These are phyloP conservation scores for Nephrocerus scutellatus DNA, from an alignment of 2,888 invertebrate genomes.

Conservation along the genomic window DNA sequence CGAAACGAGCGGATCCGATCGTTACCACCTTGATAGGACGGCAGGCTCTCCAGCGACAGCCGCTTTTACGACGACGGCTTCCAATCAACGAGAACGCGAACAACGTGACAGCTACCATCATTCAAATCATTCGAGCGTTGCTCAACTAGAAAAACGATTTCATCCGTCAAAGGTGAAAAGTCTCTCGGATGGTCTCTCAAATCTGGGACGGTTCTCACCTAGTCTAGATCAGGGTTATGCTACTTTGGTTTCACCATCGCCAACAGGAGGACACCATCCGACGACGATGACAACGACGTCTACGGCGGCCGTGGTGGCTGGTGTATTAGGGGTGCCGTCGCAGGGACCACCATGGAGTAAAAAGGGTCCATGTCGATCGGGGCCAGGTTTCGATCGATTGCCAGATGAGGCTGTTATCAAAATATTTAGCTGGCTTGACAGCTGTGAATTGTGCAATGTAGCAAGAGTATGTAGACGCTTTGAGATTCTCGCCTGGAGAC, in stretches of 20 bases:
- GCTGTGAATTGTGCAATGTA: conserved; percentile 64
- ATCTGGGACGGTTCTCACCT: conserved; percentile 53
- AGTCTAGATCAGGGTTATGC: conserved; percentile 77
- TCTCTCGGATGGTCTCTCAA: conserved; percentile 44
- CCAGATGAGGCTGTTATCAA: conserved; percentile 62
- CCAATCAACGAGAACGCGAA: too few species aligned
- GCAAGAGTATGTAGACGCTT: conserved; percentile 70
- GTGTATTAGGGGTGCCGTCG: too few species aligned
- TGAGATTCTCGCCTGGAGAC: conserved; percentile 71
- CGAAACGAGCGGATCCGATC: conserved; percentile 47
- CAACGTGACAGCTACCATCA: conserved; percentile 28
- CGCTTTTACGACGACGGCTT: conserved; percentile 32
- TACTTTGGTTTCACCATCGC: conserved; percentile 60
- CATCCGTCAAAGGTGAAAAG: conserved; percentile 45
- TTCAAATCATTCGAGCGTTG: conserved; percentile 25
- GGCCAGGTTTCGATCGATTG: conserved; percentile 55
- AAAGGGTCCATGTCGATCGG: conserved; percentile 42
- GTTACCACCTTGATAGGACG: conserved; percentile 41
- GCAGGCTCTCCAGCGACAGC: conserved; percentile 43
- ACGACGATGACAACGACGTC: conserved; percentile 23
- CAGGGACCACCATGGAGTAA: conserved; percentile 45
- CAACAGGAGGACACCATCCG: conserved; percentile 40
- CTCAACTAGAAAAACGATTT: conserved; percentile 37
- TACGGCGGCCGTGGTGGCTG: too few species aligned
- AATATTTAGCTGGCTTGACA: conserved; percentile 64